Base-by-base conservation (phyloP, 2,888 invertebrate genomes). In the Cremastinae sp. region DNA sequence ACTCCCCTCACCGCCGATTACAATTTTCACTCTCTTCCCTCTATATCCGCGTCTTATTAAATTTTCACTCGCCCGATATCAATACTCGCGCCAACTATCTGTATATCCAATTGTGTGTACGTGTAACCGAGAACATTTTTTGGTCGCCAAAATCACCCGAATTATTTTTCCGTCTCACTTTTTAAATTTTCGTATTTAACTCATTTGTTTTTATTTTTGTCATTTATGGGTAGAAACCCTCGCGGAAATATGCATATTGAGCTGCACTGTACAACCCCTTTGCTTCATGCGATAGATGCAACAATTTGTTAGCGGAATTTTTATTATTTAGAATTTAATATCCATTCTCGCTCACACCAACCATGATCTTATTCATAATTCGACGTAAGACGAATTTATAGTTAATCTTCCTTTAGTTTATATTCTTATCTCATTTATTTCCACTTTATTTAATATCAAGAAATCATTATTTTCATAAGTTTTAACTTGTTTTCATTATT, bases 41-140 rank as follows among this genome's bases (percentile, higher is more conserved):
- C 51, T 10, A 16, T 38, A 20, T 58, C 73, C 45, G 61, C 51
- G 16, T 28, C 20, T 49, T 58, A 74, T 70, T 61, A 64, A 71
- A 58, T 56, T 61, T 66, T 43, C 18, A 65, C 65, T 62, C 43
- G 45, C 36, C 59, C 56, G 34, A 62, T 66, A 75, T 53, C n/a
- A 65, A 73, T 69, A 56, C 54, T 49, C 54, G 34, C 41, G 8
- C 16, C 12, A 56, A 18, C 18, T 0, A 16, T 34, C 4, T 41
- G 9, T 22, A n/a, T n/a, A 18, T 14, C 2, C 5, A 38, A n/a
- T n/a, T n/a, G n/a, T n/a, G 14, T 14, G 14, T 49, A 62, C 49
- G 51, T 41, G 22, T 20, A n/a, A n/a, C n/a, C n/a, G n/a, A n/a
- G n/a, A n/a, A 14, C 0, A 36, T 16, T 28, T 14, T 7, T 49